Evolutionary conservation across 2,113 vertebrate species (phyloP).

Genomic region (Hyaena hyaena): DNA sequence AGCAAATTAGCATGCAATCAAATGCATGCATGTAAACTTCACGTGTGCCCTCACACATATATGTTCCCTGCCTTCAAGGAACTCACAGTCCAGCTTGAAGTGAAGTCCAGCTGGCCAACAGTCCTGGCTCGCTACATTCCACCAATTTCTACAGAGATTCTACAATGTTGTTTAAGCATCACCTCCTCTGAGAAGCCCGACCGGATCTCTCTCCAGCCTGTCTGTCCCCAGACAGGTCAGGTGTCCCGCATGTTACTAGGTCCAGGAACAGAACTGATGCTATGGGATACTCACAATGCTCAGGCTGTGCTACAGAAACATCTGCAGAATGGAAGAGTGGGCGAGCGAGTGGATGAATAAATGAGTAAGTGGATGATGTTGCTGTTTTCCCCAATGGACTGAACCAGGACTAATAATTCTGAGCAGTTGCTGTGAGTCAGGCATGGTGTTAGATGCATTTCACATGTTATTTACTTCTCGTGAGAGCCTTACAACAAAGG

Average conservation of each 20-base stretch:
- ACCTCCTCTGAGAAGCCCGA: not conserved
- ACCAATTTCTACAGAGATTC: not conserved
- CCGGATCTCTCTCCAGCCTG: not conserved
- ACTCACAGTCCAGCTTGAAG: not conserved
- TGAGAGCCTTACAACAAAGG: not conserved
- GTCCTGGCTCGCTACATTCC: not conserved
- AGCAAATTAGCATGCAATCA: not conserved
- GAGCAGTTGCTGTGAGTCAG: not conserved
- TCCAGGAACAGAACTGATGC: not conserved
- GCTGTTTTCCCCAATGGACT: not conserved
- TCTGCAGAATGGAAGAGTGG: not conserved
- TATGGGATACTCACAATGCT: not conserved
- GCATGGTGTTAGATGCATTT: not conserved
- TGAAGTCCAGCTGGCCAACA: not conserved
- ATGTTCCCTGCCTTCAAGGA: not conserved
- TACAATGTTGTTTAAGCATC: not conserved
- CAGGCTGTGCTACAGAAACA: not conserved
- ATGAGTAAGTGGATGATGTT: not conserved
- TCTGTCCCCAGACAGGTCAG: not conserved
- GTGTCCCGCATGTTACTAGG: not conserved
- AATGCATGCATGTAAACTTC: fast-evolving
- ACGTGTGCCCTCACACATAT: fast-evolving
- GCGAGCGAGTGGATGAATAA: not conserved
- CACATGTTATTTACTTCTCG: not conserved
- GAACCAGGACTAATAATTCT: not conserved